phyloP scores from a whole-genome alignment of 2,113 vertebrate species.

The Scolopax mira region DNA sequence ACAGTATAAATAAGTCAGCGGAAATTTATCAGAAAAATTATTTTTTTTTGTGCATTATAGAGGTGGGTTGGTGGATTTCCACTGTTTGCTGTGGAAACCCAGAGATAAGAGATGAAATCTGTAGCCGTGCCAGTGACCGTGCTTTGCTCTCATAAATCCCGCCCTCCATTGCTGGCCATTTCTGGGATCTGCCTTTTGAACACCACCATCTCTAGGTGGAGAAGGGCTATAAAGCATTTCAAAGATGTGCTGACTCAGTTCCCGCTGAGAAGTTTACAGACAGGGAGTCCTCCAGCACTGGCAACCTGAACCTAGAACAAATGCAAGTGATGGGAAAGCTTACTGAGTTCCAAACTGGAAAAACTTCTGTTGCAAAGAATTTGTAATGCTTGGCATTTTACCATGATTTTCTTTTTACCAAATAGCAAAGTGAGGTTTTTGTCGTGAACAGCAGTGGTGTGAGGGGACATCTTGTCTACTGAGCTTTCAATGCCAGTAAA shows the following conservation, averaged over 20 bases:
- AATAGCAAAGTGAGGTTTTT: neutral
- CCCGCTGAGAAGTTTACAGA: neutral
- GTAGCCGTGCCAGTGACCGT: neutral
- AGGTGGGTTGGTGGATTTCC: neutral
- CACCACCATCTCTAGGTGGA: rapidly evolving
- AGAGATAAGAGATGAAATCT: neutral
- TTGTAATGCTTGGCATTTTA: neutral
- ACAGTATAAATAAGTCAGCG: neutral
- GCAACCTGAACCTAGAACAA: neutral
- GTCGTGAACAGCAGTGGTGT: no score
- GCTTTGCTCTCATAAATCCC: neutral
- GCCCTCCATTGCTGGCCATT: neutral
- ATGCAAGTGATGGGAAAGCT: neutral
- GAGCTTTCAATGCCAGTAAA: neutral
- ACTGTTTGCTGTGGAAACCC: rapidly evolving
- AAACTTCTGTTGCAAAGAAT: neutral
- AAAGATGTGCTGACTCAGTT: neutral
- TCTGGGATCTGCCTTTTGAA: neutral
- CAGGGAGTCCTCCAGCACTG: neutral
- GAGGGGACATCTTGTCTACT: neutral
- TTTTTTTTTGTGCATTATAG: neutral
- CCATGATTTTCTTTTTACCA: rapidly evolving
- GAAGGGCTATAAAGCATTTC: neutral
- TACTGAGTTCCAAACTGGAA: neutral
- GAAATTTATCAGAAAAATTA: neutral